Evolutionary conservation across 2,797 vertebrate species (phyloP), one percentile per base, ranked within the genome.

Genomic region (Apogon talboti): DNA sequence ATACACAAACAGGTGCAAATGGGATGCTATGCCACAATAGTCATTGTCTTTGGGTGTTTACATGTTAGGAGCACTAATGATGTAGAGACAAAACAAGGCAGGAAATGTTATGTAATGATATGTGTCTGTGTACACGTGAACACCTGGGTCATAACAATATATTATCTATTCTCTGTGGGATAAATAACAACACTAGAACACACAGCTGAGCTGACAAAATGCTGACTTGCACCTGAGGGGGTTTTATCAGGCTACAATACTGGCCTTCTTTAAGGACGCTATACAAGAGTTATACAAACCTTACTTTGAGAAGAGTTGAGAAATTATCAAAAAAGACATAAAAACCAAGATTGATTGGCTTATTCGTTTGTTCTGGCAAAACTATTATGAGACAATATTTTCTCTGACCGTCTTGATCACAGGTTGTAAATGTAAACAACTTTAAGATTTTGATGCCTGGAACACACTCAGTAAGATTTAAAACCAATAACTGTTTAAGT

Each of bases 31-130:
- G 45, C 66, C 74, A 94, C 92, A 94, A 94, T 94, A 81, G 91
- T 90, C 72, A 94, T 94, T 94, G 94, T 94, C 77, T 78, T 57
- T 35, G 62, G 35, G 50, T 91, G 87, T 91, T 92, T 91, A 89
- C 79, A 86, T 68, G 18, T 74, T 66, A 69, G 72, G 72, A 78
- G 82, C 77, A 78, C 43, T 73, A 66, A 76, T 49, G 71, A 75
- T 70, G 74, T 50, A 1, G 55, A 15, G 21, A 91, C 84, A 81
- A 86, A 90, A 86, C 76, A 74, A 61, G 65, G 78, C 84, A 89
- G 94, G 92, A 94, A 92, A 90, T 70, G 51, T 90, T 91, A 74
- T 78, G 87, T 70, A 81, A 82, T 67, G 66, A 83, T 74, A 71
- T 75, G 56, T 52, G 72, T 87, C 78, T 84, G 77, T 55, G 68